These are phyloP conservation scores for Helarctos malayanus DNA, from an alignment of 2,797 vertebrate genomes.

Conservation along the genomic window DNA sequence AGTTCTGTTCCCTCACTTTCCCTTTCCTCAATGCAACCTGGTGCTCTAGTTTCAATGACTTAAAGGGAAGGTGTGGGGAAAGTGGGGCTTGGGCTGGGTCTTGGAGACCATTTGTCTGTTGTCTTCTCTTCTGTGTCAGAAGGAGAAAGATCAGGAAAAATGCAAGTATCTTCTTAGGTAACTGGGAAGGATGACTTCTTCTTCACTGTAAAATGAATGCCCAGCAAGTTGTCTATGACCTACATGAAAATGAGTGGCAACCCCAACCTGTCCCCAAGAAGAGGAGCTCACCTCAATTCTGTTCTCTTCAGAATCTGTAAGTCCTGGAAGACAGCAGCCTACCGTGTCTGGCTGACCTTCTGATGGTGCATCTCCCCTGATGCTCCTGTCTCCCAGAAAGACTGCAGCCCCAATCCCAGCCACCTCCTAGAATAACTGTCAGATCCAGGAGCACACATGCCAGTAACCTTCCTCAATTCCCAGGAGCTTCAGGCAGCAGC, in stretches of 20 bases:
- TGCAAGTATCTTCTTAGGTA: not conserved
- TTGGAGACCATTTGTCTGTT: not conserved
- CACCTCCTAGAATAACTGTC: not conserved
- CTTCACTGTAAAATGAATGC: not conserved
- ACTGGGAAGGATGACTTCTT: not conserved
- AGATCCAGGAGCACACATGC: not conserved
- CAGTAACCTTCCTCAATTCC: not conserved
- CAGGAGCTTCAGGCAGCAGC: not conserved
- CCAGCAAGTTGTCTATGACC: not conserved
- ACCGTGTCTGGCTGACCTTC: rapidly evolving
- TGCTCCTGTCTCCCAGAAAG: not conserved
- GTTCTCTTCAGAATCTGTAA: not conserved
- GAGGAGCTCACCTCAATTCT: not conserved
- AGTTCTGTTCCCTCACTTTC: rapidly evolving
- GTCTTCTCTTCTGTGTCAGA: not conserved
- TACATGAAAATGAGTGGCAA: not conserved
- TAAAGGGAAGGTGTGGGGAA: not conserved
- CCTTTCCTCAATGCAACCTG: not conserved
- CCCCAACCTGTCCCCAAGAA: too few relatives aligned
- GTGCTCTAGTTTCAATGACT: not conserved
- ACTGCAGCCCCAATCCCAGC: not conserved
- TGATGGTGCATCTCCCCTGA: not conserved
- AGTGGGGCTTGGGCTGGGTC: rapidly evolving
- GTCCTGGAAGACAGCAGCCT: not conserved
- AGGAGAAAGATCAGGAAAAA: not conserved